Percentiles rank a stretch among this genome's conserved stretches.
Conservation (phyloP, 2,113 vertebrate genomes). For the Otocyon megalotis region DNA sequence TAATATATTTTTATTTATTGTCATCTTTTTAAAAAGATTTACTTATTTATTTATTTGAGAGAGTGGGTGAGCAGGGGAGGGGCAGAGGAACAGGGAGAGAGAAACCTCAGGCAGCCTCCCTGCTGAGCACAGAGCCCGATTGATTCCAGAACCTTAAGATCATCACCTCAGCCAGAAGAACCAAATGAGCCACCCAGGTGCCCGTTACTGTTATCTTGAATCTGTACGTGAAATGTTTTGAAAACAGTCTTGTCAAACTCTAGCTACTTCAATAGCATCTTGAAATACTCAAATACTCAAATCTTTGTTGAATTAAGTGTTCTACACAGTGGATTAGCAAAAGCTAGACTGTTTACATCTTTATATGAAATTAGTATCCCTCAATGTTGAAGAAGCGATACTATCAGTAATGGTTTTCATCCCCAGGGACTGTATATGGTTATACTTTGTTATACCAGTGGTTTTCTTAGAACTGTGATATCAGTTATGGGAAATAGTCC, state of each 20-base stretch:
- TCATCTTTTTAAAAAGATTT: neutral
- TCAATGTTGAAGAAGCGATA: neutral
- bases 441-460: neutral
- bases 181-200: neutral
- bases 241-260: neutral
- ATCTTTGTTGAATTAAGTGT: neutral
- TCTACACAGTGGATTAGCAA: neutral
- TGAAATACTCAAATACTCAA: neutral
- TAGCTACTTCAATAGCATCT: neutral
- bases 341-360: neutral
- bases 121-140: neutral
- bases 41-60: neutral
- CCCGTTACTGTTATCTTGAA: neutral
- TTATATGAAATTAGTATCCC: constrained; percentile 15
- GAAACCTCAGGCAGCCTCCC: neutral
- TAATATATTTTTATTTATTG: neutral
- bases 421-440: neutral
- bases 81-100: neutral
- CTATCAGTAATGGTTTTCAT: neutral
- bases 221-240: neutral
- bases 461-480: neutral
- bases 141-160: neutral
- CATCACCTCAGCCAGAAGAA: neutral
- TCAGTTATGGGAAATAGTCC: neutral
- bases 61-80: neutral